Conservation (phyloP, 2,888 invertebrate species). For the Cecidostiba fungosa region DNA sequence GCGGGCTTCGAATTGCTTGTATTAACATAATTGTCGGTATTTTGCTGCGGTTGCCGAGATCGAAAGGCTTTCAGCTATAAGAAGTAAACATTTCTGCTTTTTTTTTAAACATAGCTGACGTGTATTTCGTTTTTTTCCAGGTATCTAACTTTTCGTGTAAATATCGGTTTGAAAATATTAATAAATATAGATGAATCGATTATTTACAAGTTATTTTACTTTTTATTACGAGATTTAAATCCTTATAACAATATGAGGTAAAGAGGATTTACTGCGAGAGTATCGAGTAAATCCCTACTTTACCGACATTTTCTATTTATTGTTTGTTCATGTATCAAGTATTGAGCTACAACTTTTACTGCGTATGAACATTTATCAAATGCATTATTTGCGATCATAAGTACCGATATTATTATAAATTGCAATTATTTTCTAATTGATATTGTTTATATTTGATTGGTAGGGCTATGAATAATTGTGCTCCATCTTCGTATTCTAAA, state of each 20-base stretch:
- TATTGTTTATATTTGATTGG: too few species aligned
- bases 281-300: background rate
- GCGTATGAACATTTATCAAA: background rate
- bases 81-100: background rate
- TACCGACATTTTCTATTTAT: background rate
- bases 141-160: background rate
- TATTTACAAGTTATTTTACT: background rate
- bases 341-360: too few species aligned
- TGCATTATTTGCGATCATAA: background rate
- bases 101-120: too few species aligned
- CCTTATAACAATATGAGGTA: background rate
- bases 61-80: background rate
- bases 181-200: too few species aligned
- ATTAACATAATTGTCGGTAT: constrained; percentile 28
- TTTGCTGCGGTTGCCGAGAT: background rate
- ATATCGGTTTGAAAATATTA: too few species aligned
- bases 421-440: too few species aligned
- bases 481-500: too few species aligned
- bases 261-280: background rate
- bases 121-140: background rate
- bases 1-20: background rate
- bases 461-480: too few species aligned
- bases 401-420: too few species aligned
- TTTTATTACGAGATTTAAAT: background rate
- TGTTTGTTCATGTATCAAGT: background rate